A percentile compares a stretch with the other conserved stretches of the same genome.
Conservation (phyloP, 2,797 vertebrate genomes). For the Sarcophilus harrisii region DNA sequence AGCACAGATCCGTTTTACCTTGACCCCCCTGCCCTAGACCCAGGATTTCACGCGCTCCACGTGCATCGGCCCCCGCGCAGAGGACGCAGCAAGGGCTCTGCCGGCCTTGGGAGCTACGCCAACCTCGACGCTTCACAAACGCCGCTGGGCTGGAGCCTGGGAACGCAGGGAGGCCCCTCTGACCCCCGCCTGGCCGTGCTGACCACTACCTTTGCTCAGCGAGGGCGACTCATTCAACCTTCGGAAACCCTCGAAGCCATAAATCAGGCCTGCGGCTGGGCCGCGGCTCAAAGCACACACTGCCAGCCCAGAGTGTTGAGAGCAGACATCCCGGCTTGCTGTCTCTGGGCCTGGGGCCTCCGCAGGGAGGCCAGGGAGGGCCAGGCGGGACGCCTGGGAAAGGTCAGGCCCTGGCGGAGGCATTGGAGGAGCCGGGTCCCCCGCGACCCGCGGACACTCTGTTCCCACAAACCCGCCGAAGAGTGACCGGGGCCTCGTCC, state of each 20-base stretch:
- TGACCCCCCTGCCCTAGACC: background rate
- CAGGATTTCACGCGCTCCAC: background rate
- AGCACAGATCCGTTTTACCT: background rate
- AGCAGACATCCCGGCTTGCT: background rate
- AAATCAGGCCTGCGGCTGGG: background rate
- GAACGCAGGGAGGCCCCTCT: background rate
- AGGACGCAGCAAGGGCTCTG: no score
- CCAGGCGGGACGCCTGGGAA: background rate
- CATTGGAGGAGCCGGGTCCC: slow-evolving; percentile 9
- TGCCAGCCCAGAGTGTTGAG: background rate
- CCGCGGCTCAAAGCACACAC: background rate
- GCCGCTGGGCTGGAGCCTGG: background rate
- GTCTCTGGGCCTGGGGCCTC: background rate
- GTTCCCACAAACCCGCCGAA: slow-evolving; percentile 70
- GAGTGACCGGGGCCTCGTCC: slow-evolving; percentile 74
- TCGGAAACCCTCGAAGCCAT: background rate
- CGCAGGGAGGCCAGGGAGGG: background rate
- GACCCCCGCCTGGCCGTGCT: background rate
- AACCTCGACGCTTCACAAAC: background rate
- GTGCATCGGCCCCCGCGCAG: no score
- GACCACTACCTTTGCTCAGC: background rate
- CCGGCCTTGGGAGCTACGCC: background rate
- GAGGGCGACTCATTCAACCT: background rate
- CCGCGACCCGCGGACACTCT: slow-evolving; percentile 70
- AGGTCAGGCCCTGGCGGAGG: slow-evolving; percentile 2